These are phyloP conservation scores for Maniola hyperantus DNA, from an alignment of 2,888 invertebrate genomes.

Conservation along the genomic window DNA sequence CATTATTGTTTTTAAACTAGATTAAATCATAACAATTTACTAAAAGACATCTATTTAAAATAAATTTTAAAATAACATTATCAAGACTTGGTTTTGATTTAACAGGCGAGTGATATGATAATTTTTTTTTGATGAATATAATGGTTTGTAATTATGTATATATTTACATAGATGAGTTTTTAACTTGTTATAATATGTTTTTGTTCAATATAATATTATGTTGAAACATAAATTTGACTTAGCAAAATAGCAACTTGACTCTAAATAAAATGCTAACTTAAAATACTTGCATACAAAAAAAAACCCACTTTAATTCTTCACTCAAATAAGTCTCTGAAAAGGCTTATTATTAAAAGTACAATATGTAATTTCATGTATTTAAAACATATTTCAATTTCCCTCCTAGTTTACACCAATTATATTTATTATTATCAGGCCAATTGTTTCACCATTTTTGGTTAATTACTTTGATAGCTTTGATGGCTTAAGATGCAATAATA, in stretches of 20 bases:
- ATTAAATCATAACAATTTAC: constrained; percentile 54
- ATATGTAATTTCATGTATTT: not conserved
- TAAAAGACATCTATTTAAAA: constrained; percentile 48
- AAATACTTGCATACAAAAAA: constrained; percentile 1
- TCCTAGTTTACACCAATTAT: not conserved
- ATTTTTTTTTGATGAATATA: constrained; percentile 47
- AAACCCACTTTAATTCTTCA: not conserved
- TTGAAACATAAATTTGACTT: not conserved
- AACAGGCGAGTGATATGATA: constrained; percentile 85
- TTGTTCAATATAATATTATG: constrained; percentile 6
- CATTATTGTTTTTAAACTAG: constrained; percentile 72
- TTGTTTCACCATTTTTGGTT: not conserved
- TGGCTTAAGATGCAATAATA: constrained; percentile 5
- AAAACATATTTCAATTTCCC: not conserved
- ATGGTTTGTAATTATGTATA: constrained; percentile 45
- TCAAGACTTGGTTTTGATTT: constrained; percentile 67
- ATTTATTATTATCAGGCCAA: constrained; percentile 6
- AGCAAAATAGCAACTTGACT: constrained; percentile 17
- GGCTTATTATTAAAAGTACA: not conserved
- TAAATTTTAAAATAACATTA: constrained; percentile 64
- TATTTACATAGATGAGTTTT: constrained; percentile 38
- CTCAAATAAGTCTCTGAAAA: not conserved
- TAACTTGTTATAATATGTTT: not conserved
- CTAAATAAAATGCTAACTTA: not conserved
- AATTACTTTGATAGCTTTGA: no score